phyloP scores from a whole-genome alignment of 2,797 vertebrate species.

The Gymnopithys bicolor region DNA sequence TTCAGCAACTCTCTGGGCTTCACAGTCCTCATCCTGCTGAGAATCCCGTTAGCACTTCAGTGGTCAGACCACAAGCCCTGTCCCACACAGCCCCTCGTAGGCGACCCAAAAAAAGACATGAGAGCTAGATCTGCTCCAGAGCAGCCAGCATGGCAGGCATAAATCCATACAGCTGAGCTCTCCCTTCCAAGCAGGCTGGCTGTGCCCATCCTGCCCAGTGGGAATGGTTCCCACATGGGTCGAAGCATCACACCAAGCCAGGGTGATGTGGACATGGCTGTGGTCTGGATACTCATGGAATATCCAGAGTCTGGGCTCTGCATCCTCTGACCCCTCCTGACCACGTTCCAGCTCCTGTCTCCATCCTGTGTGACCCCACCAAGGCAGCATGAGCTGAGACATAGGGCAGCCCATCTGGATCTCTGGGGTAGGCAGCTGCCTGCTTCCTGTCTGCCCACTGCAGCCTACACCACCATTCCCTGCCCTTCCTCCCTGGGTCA shows the following conservation, averaged over 20 bases:
- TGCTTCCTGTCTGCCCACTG: background rate
- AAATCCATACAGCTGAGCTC: background rate
- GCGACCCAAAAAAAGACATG: background rate
- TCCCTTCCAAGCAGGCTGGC: background rate
- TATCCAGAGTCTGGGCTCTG: background rate
- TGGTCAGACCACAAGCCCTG: background rate
- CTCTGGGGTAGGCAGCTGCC: background rate
- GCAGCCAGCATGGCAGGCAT: background rate
- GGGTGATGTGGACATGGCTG: accelerated
- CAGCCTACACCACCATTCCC: background rate
- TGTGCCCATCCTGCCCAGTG: accelerated
- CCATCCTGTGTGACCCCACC: background rate
- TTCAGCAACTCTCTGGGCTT: background rate
- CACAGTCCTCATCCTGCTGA: accelerated
- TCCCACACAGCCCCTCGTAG: accelerated
- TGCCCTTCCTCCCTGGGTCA: background rate
- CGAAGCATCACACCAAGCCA: accelerated
- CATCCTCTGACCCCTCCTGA: background rate
- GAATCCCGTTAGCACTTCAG: accelerated
- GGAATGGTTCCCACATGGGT: accelerated
- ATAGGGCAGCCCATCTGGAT: accelerated
- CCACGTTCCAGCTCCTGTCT: background rate
- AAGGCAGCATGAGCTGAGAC: background rate
- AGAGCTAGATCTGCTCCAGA: background rate
- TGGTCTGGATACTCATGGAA: accelerated